Evolutionary conservation across 2,888 invertebrate species (phyloP).

Genomic region (Cenopis cana): DNA sequence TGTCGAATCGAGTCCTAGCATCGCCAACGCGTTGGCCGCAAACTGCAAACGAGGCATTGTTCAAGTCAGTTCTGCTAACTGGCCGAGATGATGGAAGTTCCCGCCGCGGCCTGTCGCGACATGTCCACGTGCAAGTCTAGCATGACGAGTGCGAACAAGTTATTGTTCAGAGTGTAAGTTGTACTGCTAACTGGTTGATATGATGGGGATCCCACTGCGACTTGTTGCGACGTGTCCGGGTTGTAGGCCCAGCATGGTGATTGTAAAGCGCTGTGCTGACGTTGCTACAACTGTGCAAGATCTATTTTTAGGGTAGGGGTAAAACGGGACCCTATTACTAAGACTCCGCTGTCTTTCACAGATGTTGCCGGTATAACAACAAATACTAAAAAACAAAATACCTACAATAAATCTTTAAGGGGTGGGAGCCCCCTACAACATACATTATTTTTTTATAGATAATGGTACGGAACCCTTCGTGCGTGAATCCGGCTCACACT

Average conservation of each 20-base stretch:
- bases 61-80: not conserved
- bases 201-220: slow-evolving; percentile 10
- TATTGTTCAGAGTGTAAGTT: not conserved
- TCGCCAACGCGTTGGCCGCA: not conserved
- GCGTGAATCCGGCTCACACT: too few species aligned
- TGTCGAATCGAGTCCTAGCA: not conserved
- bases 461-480: too few species aligned
- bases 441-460: too few species aligned
- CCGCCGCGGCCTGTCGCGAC: not conserved
- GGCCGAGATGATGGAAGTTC: not conserved
- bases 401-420: too few species aligned
- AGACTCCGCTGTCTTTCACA: too few species aligned
- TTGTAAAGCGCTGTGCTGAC: too few species aligned
- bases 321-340: too few species aligned
- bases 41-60: slow-evolving; percentile 1
- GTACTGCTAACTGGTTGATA: not conserved
- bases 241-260: not conserved
- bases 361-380: too few species aligned
- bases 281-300: too few species aligned
- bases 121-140: not conserved
- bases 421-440: too few species aligned
- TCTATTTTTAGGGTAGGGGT: too few species aligned
- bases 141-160: not conserved
- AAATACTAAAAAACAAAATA: too few species aligned
- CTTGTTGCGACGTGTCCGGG: slow-evolving; percentile 35